A percentile compares a stretch with the other conserved stretches of the same genome.
Evolutionary conservation across 2,113 vertebrate species (phyloP).

Genomic region (Dipodomys spectabilis): DNA sequence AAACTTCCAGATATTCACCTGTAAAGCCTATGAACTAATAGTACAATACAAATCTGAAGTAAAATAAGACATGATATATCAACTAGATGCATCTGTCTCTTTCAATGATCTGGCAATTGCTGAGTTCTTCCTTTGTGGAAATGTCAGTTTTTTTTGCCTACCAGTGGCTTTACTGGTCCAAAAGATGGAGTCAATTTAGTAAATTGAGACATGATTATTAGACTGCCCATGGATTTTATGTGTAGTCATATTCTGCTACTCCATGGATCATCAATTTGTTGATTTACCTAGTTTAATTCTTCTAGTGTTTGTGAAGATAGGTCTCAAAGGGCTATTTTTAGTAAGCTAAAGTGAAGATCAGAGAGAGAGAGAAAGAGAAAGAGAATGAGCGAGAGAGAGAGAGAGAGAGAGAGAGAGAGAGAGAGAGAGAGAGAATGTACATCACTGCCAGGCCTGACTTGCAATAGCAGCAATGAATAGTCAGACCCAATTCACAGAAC

Average conservation of each 20-base stretch:
- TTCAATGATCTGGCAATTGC: neutral
- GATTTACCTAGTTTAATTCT: conserved; percentile 51
- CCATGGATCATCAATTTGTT: neutral
- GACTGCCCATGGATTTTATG: neutral
- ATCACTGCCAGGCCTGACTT: conserved; percentile 58
- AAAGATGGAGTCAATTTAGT: neutral
- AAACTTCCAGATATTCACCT: conserved; percentile 12
- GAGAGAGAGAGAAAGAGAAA: conserved; percentile 24
- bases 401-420: conserved; percentile 12
- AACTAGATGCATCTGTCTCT: neutral
- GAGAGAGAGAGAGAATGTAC: neutral
- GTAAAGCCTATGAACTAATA: neutral
- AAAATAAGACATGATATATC: neutral
- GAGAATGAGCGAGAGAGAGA: neutral
- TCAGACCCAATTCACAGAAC: neutral
- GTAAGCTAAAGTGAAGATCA: conserved; percentile 35
- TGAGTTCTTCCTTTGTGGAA: conserved; percentile 23
- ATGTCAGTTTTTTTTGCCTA: conserved; percentile 1
- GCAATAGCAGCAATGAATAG: neutral
- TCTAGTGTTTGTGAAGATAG: conserved; percentile 54
- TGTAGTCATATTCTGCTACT: neutral
- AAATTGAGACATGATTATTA: conserved; percentile 1
- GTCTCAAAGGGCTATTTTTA: conserved; percentile 62
- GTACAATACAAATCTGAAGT: conserved; percentile 30
- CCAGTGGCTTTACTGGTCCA: neutral